Evolutionary conservation across 2,888 invertebrate genomes (phyloP), one percentile per base, ranked within the genome.

Genomic region (Troilus luridus): DNA sequence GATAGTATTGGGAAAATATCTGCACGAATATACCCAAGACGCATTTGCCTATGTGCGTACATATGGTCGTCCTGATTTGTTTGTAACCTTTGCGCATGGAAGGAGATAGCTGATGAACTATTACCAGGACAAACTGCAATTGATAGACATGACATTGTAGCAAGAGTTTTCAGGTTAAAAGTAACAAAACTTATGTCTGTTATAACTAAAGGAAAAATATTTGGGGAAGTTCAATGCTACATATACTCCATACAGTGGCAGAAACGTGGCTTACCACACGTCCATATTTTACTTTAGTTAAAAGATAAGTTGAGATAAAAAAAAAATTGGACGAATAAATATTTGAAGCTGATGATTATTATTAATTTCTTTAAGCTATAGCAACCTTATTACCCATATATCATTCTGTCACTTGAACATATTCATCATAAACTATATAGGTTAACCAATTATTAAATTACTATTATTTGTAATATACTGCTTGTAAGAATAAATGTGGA

Each of bases 111-210:
- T 19, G 19, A n/a, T 24, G 21, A 77, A 14, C 91, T 91, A 56
- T 92, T 64, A 72, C 88, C 60, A 54, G 89, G 91, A 11, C 91
- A 93, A 93, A 93, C 67, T 89, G 90, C 93, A 64, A 60, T 88
- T 88, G 93, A 93, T 93, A 62, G 93, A 9, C 93, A 93, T 92
- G 93, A 94, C 91, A 92, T 93, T 54, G 93, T 92, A 62, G 93
- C 93, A 24, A 91, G 93, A 41, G 93, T 93, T 11, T 93, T 93
- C 90, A 92, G 91, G 89, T 92, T 89, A 92, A 93, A 93, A 92
- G 62, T 92, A 24, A 89, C 92, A 77, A 92, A 90, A 0, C 88
- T 93, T 14, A 93, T 93, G 72, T 88, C 91, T 56, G 91, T 91
- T 64, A 92, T 92, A 90, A 89, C 88, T 56, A 92, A 62, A 21